Conservation (phyloP, 2,113 vertebrate species). For the Thunnus maccoyii region DNA sequence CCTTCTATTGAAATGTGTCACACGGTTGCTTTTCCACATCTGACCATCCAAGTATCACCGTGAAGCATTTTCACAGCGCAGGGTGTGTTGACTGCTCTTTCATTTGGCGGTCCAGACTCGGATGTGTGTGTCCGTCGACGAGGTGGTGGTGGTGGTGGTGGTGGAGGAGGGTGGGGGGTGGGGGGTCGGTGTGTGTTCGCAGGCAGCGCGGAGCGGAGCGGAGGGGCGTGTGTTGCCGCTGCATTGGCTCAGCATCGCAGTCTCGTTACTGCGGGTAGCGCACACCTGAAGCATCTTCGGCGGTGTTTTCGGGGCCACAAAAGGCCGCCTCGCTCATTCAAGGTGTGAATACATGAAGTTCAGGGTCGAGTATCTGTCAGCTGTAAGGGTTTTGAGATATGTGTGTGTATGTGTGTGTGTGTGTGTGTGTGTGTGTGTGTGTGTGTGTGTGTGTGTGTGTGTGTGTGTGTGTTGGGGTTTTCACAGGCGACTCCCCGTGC, state of each 20-base stretch:
- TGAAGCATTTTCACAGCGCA: conserved; percentile 49
- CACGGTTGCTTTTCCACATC: conserved; percentile 72
- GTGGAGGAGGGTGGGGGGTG: neutral
- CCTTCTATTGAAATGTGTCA: conserved; percentile 75
- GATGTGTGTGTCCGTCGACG: conserved; percentile 48
- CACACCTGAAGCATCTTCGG: conserved; percentile 79
- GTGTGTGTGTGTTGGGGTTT: conserved; percentile 36
- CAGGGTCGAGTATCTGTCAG: neutral
- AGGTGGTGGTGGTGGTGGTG: neutral
- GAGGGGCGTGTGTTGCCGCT: conserved; percentile 84
- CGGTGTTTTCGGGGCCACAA: neutral
- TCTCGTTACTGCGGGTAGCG: conserved; percentile 77
- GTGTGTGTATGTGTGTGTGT: neutral
- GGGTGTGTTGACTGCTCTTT: conserved; percentile 56
- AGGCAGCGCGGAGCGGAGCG: conserved; percentile 45
- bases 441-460: neutral
- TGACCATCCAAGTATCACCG: conserved; percentile 31
- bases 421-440: conserved; percentile 9
- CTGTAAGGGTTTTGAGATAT: conserved; percentile 1
- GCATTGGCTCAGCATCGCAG: conserved; percentile 80
- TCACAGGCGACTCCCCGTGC: conserved; percentile 71
- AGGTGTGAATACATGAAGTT: conserved; percentile 13
- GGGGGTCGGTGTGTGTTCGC: conserved; percentile 11
- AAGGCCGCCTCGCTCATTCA: neutral
- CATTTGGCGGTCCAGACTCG: conserved; percentile 59